These are phyloP conservation scores for Muntiacus muntjak DNA, from an alignment of 2,113 vertebrate species.

Conservation along the genomic window DNA sequence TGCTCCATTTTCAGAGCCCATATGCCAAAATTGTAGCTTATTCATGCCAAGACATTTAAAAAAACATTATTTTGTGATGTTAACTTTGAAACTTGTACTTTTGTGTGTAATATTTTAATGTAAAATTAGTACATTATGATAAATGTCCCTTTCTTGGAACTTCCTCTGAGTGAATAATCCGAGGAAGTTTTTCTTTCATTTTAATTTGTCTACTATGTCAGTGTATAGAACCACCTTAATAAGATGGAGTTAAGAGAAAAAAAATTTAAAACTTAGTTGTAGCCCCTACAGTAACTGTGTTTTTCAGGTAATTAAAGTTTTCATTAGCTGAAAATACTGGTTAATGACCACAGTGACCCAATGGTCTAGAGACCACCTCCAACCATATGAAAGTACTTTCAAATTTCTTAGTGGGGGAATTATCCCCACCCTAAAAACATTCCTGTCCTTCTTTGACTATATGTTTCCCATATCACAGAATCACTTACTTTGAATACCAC, in stretches of 20 bases:
- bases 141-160: background rate
- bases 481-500: slow-evolving; percentile 13
- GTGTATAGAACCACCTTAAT: slow-evolving; percentile 7
- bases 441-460: slow-evolving; percentile 24
- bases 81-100: slow-evolving; percentile 16
- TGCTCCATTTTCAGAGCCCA: slow-evolving; percentile 22
- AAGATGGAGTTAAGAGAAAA: slow-evolving; percentile 12
- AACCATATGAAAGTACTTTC: slow-evolving; percentile 32
- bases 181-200: slow-evolving; percentile 37
- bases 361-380: background rate
- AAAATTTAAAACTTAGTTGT: slow-evolving; percentile 37
- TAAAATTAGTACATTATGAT: background rate
- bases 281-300: background rate
- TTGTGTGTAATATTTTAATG: slow-evolving; percentile 23
- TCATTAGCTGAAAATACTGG: slow-evolving; percentile 30
- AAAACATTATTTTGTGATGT: background rate
- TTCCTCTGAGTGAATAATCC: slow-evolving; percentile 32
- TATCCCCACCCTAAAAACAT: slow-evolving; percentile 30
- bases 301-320: slow-evolving; percentile 45
- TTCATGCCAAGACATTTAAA: slow-evolving; percentile 5
- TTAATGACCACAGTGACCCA: slow-evolving; percentile 25
- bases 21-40: slow-evolving; percentile 34
- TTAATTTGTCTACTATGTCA: slow-evolving; percentile 39
- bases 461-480: background rate
- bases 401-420: background rate